Evolutionary conservation across 2,797 vertebrate genomes (phyloP).

Genomic region (Myiothlypis chrysogaster): DNA sequence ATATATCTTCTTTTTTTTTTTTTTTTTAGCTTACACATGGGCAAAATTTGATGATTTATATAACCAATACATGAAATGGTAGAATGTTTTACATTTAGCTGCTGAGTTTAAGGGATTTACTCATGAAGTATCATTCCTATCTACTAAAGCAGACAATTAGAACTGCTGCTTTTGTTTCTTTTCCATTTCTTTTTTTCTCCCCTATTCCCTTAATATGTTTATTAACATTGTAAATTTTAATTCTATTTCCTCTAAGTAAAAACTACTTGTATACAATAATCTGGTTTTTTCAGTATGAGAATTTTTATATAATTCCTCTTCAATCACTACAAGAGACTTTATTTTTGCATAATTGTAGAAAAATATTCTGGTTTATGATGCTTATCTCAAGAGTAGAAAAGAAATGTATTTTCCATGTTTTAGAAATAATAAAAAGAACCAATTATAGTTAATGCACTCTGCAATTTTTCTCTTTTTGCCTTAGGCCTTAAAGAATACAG

Average conservation of each 20-base stretch:
- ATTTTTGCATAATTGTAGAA: background rate
- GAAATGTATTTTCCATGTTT: background rate
- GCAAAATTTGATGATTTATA: background rate
- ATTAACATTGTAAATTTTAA: background rate
- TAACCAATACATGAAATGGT: background rate
- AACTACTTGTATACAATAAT: background rate
- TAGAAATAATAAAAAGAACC: background rate
- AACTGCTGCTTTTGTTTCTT: background rate
- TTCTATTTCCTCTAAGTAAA: background rate
- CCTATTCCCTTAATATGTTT: background rate
- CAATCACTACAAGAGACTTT: background rate
- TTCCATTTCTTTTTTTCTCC: background rate
- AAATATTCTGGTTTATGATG: background rate
- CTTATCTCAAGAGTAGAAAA: background rate
- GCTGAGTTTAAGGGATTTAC: background rate
- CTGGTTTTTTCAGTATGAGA: background rate
- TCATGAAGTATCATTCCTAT: background rate
- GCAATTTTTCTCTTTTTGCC: background rate
- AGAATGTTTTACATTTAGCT: background rate
- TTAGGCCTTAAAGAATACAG: background rate
- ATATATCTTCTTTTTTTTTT: background rate
- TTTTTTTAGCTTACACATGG: background rate
- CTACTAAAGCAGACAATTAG: background rate
- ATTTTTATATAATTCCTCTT: background rate
- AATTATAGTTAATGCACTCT: background rate